Evolutionary conservation across 2,797 vertebrate genomes (phyloP), one percentile per base, ranked within the genome.

Genomic region (Todus mexicanus): DNA sequence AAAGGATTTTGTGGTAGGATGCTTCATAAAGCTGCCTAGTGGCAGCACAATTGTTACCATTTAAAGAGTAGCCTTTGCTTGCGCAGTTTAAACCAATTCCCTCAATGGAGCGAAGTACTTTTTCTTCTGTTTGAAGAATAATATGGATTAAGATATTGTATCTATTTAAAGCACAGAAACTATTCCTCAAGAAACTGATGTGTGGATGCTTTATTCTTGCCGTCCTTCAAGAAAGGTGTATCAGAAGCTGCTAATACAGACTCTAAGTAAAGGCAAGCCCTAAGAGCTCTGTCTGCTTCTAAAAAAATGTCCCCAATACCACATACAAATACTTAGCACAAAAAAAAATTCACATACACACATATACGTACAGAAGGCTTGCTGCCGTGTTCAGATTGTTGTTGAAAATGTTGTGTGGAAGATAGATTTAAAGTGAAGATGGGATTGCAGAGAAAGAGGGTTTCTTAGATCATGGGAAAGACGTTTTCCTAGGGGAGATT

Each of bases 51-150:
- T 68, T 80, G 50, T 75, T 76, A 77, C 43, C 56, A 53, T 80
- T 82, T 91, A 79, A 91, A 94, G 48, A 87, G 64, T 35, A 84
- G 20, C 13, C 88, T 82, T 95, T 50, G 47, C 73, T 91, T 90
- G 26, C 63, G 66, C 40, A 84, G 79, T 23, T 90, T 86, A 93
- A 92, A 87, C 40, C 80, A 78, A 18, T 73, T 92, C 80, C 51
- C 66, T 94, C 87, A 84, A 33, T 71, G 17, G 71, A 90, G n/a
- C 19, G 40, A 93, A 84, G 84, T 51, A 74, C 27, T 35, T 47
- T 25, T 88, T 70, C 78, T 71, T 12, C 71, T 53, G 21, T 76
- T 92, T 27, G 26, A 90, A 79, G 53, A 93, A 82, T 89, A 79
- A 83, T 74, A 79, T 0, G 5, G 74, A 90, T 87, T 73, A 89